These are phyloP conservation scores for Oithona nana DNA, from an alignment of 2,888 invertebrate genomes.

Conservation along the genomic window DNA sequence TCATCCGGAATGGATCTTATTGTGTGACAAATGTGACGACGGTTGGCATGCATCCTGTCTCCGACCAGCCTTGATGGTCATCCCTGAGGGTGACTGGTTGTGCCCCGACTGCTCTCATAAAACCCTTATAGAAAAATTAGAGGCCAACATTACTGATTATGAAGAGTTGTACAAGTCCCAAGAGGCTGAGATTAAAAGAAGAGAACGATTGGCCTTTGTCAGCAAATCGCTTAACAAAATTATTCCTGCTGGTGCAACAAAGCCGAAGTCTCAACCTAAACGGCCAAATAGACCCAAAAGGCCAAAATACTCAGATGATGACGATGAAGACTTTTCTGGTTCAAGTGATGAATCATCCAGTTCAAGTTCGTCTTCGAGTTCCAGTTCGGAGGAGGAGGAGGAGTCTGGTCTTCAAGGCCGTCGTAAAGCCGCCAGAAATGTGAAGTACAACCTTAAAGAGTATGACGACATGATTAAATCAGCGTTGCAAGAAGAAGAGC, in stretches of 20 bases:
- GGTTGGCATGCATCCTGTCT: conserved; percentile 97
- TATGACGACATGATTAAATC: conserved; percentile 89
- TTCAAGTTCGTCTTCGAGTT: conserved; percentile 19
- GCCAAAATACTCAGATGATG: no score
- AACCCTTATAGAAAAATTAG: conserved; percentile 6
- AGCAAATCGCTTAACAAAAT: conserved; percentile 5
- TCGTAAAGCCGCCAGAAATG: conserved; percentile 40
- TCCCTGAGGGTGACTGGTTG: conserved; percentile 95
- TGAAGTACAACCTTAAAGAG: conserved; percentile 61
- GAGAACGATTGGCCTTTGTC: conserved; percentile 16
- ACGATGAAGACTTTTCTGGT: conserved; percentile 18
- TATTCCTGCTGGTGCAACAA: conserved; percentile 13
- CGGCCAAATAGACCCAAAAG: conserved; percentile 18
- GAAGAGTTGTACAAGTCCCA: conserved; percentile 13
- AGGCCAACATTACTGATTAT: neutral
- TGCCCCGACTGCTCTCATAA: conserved; percentile 90
- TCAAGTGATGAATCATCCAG: conserved; percentile 20
- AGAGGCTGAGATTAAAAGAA: conserved; percentile 14
- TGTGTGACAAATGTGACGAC: conserved; percentile 81
- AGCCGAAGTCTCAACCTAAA: neutral
- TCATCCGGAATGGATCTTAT: conserved; percentile 88
- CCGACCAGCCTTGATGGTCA: conserved; percentile 69
- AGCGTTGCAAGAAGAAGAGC: conserved; percentile 35
- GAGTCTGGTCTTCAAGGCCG: conserved; percentile 33
- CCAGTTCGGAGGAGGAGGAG: conserved; percentile 31